Percentiles rank a stretch among this genome's conserved stretches.
Conservation (phyloP, 2,888 invertebrate genomes). For the Phanerotoma sp. region DNA sequence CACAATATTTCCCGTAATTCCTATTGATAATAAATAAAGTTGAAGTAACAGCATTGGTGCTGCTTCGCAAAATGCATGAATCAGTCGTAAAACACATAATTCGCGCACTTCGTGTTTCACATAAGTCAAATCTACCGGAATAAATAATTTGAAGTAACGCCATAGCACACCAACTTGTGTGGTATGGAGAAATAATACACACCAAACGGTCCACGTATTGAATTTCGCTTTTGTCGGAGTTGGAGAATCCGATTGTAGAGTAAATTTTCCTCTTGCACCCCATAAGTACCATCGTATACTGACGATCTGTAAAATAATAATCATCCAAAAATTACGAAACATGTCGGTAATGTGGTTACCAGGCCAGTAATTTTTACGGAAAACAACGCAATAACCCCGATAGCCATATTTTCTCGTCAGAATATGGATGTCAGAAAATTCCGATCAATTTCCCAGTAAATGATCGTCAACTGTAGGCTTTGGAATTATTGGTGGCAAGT, state of each 20-base stretch:
- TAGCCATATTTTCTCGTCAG: no score
- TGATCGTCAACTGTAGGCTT: no score
- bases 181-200: slow-evolving; percentile 66
- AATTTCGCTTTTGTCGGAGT: slow-evolving; percentile 37
- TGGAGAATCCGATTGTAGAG: slow-evolving; percentile 34
- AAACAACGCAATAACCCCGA: no score
- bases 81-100: slow-evolving; percentile 73
- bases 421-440: no score
- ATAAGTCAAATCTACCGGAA: slow-evolving; percentile 77
- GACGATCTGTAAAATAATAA: slow-evolving; percentile 62
- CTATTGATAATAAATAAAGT: slow-evolving; percentile 68
- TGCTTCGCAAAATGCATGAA: slow-evolving; percentile 87
- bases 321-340: no score
- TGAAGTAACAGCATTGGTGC: slow-evolving; percentile 86
- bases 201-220: slow-evolving; percentile 50
- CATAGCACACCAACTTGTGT: slow-evolving; percentile 73
- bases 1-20: slow-evolving; percentile 34
- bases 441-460: no score
- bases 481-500: no score
- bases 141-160: slow-evolving; percentile 82
- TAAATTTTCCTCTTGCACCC: slow-evolving; percentile 53
- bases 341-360: no score
- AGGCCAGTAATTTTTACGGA: no score
- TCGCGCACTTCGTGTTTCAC: slow-evolving; percentile 81
- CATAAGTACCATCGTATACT: slow-evolving; percentile 75